phyloP scores from a whole-genome alignment of 2,888 invertebrate genomes.

The Drosophila monieri region DNA sequence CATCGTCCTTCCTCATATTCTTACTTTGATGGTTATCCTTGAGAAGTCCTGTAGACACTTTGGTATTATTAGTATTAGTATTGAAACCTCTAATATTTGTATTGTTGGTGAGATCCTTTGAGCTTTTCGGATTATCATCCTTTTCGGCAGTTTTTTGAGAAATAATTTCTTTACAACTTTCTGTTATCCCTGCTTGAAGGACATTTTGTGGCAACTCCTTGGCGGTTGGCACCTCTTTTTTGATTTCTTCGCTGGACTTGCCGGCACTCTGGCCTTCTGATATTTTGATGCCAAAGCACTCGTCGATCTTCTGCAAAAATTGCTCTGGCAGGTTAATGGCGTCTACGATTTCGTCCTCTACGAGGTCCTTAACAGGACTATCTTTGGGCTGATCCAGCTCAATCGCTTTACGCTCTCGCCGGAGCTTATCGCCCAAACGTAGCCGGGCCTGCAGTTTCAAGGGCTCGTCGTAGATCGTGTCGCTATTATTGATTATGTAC shows the following conservation, averaged over 20 bases:
- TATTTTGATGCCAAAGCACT: slow-evolving; percentile 80
- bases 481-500: slow-evolving; percentile 82
- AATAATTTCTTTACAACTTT: not conserved
- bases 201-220: not conserved
- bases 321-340: slow-evolving; percentile 78
- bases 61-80: too few species aligned
- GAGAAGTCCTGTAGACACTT: too few species aligned
- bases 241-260: not conserved
- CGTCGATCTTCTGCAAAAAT: slow-evolving; percentile 80
- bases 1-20: not conserved
- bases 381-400: slow-evolving; percentile 71
- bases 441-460: slow-evolving; percentile 80
- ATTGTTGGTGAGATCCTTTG: not conserved
- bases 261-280: slow-evolving; percentile 14
- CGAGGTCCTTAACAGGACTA: slow-evolving; percentile 53
- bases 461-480: slow-evolving; percentile 81
- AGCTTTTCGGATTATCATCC: not conserved
- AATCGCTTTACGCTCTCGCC: slow-evolving; percentile 79
- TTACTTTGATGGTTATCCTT: not conserved
- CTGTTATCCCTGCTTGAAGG: too few species aligned
- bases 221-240: not conserved
- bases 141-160: not conserved
- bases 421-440: slow-evolving; percentile 80
- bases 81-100: not conserved
- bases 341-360: slow-evolving; percentile 82